phyloP scores from a whole-genome alignment of 2,888 invertebrate species.

The Campoletis raptor region DNA sequence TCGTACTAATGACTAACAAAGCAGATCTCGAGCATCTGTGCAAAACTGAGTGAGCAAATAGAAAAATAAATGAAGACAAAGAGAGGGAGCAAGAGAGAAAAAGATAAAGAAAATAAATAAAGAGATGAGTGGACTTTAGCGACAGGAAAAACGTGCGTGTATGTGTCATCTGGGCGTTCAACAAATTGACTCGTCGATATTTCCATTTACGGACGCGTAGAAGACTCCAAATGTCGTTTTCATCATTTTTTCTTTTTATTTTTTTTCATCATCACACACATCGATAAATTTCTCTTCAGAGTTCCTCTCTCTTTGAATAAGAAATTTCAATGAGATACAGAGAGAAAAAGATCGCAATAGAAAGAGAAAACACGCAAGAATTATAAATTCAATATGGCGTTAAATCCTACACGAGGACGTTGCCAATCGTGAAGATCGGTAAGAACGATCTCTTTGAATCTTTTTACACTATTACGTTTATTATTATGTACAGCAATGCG shows the following conservation, averaged over 20 bases:
- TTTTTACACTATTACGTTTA: conserved; percentile 24
- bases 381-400: conserved; percentile 13
- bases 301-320: conserved; percentile 17
- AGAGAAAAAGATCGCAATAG: conserved; percentile 58
- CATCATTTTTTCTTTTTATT: conserved; percentile 26
- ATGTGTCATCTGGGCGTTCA: conserved; percentile 68
- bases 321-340: conserved; percentile 36
- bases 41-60: conserved; percentile 33
- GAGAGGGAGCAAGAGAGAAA: conserved; percentile 43
- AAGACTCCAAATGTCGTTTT: conserved; percentile 35
- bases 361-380: conserved; percentile 34
- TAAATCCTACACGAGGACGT: conserved; percentile 13
- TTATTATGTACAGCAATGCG: conserved; percentile 3
- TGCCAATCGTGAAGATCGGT: conserved; percentile 19
- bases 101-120: conserved; percentile 61
- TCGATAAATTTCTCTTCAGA: conserved; percentile 22
- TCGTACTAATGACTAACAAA: conserved; percentile 48
- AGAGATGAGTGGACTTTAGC: conserved; percentile 24
- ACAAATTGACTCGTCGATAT: conserved; percentile 73
- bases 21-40: conserved; percentile 49
- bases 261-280: conserved; percentile 5
- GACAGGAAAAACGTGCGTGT: conserved; percentile 56
- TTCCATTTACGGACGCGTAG: conserved; percentile 74
- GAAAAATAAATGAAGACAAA: conserved; percentile 59
- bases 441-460: conserved; percentile 22